A percentile compares a stretch with the other conserved stretches of the same genome.
phyloP scores from a whole-genome alignment of 1,140 invertebrate genomes.

The Lamellibrachia luymesi region DNA sequence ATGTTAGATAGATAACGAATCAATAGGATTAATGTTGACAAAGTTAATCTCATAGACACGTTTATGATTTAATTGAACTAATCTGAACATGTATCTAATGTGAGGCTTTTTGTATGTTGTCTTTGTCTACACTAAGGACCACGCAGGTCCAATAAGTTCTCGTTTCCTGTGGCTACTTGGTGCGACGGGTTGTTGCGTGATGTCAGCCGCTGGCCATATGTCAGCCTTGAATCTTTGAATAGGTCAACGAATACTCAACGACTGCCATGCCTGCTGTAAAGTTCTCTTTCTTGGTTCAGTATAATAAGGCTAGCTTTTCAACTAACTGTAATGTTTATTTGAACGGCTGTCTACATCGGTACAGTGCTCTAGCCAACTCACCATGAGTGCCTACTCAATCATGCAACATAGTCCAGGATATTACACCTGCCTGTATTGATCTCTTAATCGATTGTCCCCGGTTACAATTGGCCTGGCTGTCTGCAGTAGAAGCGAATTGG shows the following conservation, averaged over 20 bases:
- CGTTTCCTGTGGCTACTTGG: neutral
- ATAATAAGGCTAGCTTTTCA: too few species aligned
- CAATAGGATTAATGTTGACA: too few species aligned
- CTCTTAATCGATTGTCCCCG: neutral
- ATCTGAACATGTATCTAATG: neutral
- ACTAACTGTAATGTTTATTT: too few species aligned
- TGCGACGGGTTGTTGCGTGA: neutral
- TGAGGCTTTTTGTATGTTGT: neutral
- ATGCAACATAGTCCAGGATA: too few species aligned
- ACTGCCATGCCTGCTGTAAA: neutral
- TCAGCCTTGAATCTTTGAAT: neutral
- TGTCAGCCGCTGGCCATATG: neutral
- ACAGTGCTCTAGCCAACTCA: too few species aligned
- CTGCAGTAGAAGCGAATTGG: too few species aligned
- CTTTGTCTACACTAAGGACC: neutral
- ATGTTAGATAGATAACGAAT: too few species aligned
- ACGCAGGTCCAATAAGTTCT: neutral
- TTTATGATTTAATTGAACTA: neutral
- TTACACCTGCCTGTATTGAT: neutral
- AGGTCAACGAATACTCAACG: neutral
- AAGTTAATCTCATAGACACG: neutral
- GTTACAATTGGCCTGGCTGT: too few species aligned
- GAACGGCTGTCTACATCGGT: too few species aligned
- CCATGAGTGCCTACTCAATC: too few species aligned
- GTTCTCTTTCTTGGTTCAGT: too few species aligned